Evolutionary conservation across 2,888 invertebrate species (phyloP).

Genomic region (Cheilosia grossa): DNA sequence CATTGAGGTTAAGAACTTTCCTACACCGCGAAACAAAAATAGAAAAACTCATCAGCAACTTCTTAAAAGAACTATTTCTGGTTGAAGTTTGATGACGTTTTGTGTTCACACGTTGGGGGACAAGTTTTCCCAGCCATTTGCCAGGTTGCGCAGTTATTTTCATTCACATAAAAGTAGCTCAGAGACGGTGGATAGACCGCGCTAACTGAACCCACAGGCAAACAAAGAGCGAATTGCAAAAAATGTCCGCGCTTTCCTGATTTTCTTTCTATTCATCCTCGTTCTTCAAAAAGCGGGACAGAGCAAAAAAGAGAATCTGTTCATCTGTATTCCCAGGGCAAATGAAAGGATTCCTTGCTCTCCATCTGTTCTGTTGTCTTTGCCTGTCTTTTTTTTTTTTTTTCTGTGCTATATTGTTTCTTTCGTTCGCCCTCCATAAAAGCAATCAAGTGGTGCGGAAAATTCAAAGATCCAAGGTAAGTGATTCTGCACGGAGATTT

Average conservation of each 20-base stretch:
- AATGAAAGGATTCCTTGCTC: constrained; percentile 20
- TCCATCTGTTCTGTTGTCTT: neutral
- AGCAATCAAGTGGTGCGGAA: constrained; percentile 72
- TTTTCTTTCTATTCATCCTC: neutral
- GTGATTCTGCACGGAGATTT: constrained; percentile 4
- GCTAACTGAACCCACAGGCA: constrained; percentile 6
- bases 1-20: no score
- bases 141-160: no score
- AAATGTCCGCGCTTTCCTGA: neutral
- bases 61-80: no score
- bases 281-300: neutral
- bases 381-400: neutral
- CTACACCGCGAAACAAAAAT: no score
- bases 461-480: constrained; percentile 56
- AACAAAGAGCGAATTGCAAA: neutral
- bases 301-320: neutral
- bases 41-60: no score
- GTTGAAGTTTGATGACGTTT: no score
- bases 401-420: neutral
- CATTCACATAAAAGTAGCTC: no score
- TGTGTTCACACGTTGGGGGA: no score
- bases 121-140: no score
- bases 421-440: constrained; percentile 44
- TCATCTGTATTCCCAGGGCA: constrained; percentile 17
- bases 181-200: neutral